Base-by-base conservation (phyloP, 2,888 invertebrate species). In the Synergus umbraculus region DNA sequence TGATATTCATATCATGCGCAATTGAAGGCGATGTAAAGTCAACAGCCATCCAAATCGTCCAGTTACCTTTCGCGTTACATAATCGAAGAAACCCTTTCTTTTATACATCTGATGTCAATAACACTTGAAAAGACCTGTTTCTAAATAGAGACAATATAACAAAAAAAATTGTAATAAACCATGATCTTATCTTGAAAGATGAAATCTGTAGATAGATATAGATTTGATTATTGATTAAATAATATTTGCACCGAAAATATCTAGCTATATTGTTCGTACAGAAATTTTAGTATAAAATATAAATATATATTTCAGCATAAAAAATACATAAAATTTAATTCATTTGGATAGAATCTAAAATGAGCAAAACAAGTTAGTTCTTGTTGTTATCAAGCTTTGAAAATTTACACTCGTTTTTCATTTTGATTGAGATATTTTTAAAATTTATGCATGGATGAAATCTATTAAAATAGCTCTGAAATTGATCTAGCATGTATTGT, bases 61-160 rank as follows among this genome's bases (percentile, higher is more conserved):
- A 73, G 29, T 54, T 73, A 54, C 54, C 54, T 73, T 18, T 54
- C n/a, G 29, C 3, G 37, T 73, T 73, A 54, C 49, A 37, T n/a
- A 73, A 54, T 73, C 22, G 12, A 46, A 73, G 46, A 69, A 49
- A 37, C 22, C 73, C 37, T 37, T 60, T 22, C n/a, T 54, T 54
- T 1, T 7, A 46, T 46, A 29, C 3, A 73, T 54, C 10, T 29
- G 2, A 73, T 9, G 29, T n/a, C 49, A 29, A 46, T 29, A 49
- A 29, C 49, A 54, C 9, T 37, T 37, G n/a, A 29, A 54, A 73
- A 22, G 37, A 37, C n/a, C 29, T 54, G 37, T 73, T n/a, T 67
- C 46, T 44, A 44, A 54, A 54, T 37, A 37, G 1, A n/a, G 3
- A 10, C 37, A 54, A 15, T 49, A 46, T 65, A 29, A 29, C 37